Evolutionary conservation across 2,888 invertebrate genomes (phyloP).

Genomic region (Tetropium fuscum): DNA sequence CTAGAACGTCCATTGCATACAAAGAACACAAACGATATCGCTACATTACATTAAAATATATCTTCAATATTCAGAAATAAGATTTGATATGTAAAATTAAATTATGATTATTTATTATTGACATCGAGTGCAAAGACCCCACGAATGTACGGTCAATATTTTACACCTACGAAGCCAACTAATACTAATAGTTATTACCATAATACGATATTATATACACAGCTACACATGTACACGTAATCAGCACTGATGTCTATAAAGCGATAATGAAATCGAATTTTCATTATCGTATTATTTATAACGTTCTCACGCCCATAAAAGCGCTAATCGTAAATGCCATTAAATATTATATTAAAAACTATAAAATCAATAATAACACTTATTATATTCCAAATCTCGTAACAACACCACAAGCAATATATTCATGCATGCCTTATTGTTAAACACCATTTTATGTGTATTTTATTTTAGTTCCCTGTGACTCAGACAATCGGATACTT

Average conservation of each 20-base stretch:
- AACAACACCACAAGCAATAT: slow-evolving; percentile 13
- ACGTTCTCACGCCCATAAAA: slow-evolving; percentile 29
- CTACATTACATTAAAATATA: too few relatives aligned
- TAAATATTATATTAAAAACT: slow-evolving; percentile 32
- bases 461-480: slow-evolving; percentile 20
- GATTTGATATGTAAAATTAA: too few relatives aligned
- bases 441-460: slow-evolving; percentile 25
- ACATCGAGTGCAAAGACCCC: slow-evolving; percentile 36
- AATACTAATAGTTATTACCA: slow-evolving; percentile 38
- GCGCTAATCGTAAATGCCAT: slow-evolving; percentile 33
- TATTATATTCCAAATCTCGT: slow-evolving; percentile 26
- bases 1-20: too few relatives aligned
- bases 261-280: slow-evolving; percentile 37
- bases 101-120: too few relatives aligned
- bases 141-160: slow-evolving; percentile 44
- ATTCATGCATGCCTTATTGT: slow-evolving; percentile 20
- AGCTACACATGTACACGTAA: slow-evolving; percentile 22
- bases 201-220: slow-evolving; percentile 22
- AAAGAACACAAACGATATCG: too few relatives aligned
- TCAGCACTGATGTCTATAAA: slow-evolving; percentile 29
- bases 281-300: slow-evolving; percentile 35
- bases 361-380: slow-evolving; percentile 30
- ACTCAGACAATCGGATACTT: too few relatives aligned
- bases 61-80: too few relatives aligned
- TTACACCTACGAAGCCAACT: slow-evolving; percentile 42